A percentile compares a stretch with the other conserved stretches of the same genome.
Conservation (phyloP, 1,140 invertebrate species). For the Harpegnathos saltator region DNA sequence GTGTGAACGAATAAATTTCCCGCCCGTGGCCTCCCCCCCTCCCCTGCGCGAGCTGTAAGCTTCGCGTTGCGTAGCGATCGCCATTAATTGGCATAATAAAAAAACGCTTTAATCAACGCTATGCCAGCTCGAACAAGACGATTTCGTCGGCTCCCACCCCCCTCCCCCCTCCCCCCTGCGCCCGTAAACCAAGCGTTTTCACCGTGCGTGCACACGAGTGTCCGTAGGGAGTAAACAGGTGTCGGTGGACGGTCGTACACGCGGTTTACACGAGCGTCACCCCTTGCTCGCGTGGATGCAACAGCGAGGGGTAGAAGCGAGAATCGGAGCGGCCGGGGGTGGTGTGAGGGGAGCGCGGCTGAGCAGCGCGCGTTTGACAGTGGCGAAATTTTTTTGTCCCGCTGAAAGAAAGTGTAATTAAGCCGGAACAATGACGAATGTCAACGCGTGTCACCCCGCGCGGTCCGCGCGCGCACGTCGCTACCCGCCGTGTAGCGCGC, state of each 20-base stretch:
- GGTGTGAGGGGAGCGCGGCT: conserved; percentile 48
- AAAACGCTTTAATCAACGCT: conserved; percentile 62
- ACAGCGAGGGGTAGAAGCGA: conserved; percentile 66
- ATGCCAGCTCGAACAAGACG: conserved; percentile 58
- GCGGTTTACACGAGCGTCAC: conserved; percentile 71
- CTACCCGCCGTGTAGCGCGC: conserved; percentile 46
- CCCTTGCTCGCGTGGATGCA: conserved; percentile 70
- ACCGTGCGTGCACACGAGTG: conserved; percentile 61
- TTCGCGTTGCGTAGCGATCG: conserved; percentile 39
- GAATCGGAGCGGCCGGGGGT: conserved; percentile 49
- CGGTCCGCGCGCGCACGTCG: conserved; percentile 31
- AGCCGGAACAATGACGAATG: conserved; percentile 65
- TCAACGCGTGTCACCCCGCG: conserved; percentile 59
- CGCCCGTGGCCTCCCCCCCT: too few species aligned
- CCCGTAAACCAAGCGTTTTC: conserved; percentile 61
- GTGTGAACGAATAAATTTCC: too few species aligned
- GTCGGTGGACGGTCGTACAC: conserved; percentile 69
- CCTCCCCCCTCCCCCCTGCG: too few species aligned
- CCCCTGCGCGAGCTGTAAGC: too few species aligned
- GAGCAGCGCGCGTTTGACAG: conserved; percentile 60
- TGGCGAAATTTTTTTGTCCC: conserved; percentile 61
- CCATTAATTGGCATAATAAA: conserved; percentile 60
- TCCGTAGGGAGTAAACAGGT: conserved; percentile 75
- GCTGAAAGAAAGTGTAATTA: conserved; percentile 64
- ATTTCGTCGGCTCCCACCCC: too few species aligned